Evolutionary conservation across 1,140 invertebrate genomes (phyloP), one percentile per base, ranked within the genome.

Genomic region (Parasteatoda tepidariorum): DNA sequence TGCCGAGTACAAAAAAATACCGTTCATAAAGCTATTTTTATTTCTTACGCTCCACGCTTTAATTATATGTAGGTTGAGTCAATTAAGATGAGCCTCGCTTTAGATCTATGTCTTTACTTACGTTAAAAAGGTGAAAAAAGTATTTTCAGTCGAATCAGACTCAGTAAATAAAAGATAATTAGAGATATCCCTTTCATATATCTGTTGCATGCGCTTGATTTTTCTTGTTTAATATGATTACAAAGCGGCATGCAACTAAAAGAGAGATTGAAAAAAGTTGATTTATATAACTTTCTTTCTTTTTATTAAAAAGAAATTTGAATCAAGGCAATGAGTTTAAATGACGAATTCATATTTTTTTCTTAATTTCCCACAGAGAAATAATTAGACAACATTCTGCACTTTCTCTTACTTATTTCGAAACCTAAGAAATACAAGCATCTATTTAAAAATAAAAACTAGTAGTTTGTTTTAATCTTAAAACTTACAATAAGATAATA

Each of bases 31-130:
- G n/a, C 30, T 41, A 76, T 76, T 76, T 41, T 68, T 67, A 79
- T 57, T 61, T 79, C 31, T 55, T 54, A 22, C 57, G 68, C 55
- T 64, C 33, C 64, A 6, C 48, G 28, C 76, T 79, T 79, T 79
- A 79, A 79, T 79, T 79, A 79, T 68, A 79, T 18, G 48, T 57
- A 68, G 41, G 38, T 24, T 30, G 76, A 79, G 76, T 79, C 76
- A 79, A 79, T 79, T 79, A 79, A 79, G 68, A 68, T 68, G 62
- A 26, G 55, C n/a, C 41, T 66, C 38, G 62, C 55, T 76, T 66
- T 30, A 30, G 26, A 64, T 41, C 64, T 54, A 24, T 48, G 4
- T n/a, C 24, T 48, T 48, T 28, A 26, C 41, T 28, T 13, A 57
- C 28, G 54, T 30, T 61, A 68, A 79, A 57, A 48, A 64, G 33